Percentiles rank a stretch among this genome's conserved stretches.
These are phyloP conservation scores for Physella acuta DNA, from an alignment of 1,140 invertebrate genomes.

Conservation along the genomic window DNA sequence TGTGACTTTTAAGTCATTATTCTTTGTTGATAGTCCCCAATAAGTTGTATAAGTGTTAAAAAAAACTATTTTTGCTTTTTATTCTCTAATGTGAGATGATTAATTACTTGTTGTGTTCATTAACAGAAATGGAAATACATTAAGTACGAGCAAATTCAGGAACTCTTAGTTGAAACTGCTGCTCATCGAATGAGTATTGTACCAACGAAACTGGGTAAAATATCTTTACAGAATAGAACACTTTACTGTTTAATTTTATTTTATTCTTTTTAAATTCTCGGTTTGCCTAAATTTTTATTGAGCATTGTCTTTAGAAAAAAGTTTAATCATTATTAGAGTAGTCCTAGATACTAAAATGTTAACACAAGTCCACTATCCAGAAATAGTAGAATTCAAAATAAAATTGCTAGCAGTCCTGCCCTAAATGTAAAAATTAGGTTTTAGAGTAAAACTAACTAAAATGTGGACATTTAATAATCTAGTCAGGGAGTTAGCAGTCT, in stretches of 20 bases:
- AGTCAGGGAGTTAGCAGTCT: neutral
- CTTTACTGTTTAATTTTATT: neutral
- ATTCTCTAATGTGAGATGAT: neutral
- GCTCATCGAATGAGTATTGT: constrained; percentile 8
- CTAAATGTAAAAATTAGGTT: too few relatives aligned
- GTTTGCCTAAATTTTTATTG: neutral
- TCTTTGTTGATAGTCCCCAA: neutral
- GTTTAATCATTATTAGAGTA: neutral
- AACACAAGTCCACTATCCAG: neutral
- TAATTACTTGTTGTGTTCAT: too few relatives aligned
- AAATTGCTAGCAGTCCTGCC: too few relatives aligned
- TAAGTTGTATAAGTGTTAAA: neutral
- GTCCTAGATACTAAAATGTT: neutral
- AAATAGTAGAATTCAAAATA: too few relatives aligned
- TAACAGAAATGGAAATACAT: constrained; percentile 20
- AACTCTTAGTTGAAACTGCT: constrained; percentile 9
- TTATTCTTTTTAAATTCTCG: neutral
- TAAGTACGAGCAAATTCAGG: constrained; percentile 22
- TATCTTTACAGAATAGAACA: too few relatives aligned
- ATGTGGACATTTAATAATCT: too few relatives aligned
- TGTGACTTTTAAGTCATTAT: neutral
- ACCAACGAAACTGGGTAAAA: neutral
- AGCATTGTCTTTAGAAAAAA: neutral
- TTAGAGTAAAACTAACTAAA: too few relatives aligned
- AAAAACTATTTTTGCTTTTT: neutral